A percentile compares a stretch with the other conserved stretches of the same genome.
phyloP scores from a whole-genome alignment of 2,113 vertebrate species.

The Bujurquina vittata region DNA sequence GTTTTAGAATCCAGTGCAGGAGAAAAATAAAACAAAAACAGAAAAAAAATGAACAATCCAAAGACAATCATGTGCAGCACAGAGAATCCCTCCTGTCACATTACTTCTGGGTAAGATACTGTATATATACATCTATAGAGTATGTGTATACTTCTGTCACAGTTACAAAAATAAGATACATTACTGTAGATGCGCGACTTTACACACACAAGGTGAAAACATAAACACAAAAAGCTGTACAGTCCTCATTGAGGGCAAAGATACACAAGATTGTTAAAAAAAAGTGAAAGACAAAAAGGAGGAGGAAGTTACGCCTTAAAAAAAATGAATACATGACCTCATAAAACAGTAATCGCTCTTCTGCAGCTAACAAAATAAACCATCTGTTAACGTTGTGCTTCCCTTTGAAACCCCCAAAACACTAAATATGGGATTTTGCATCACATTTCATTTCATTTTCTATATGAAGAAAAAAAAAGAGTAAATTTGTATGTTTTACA shows the following conservation, averaged over 20 bases:
- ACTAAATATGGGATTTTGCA: conserved; percentile 66
- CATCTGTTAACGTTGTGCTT: conserved; percentile 77
- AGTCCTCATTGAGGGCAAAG: conserved; percentile 98
- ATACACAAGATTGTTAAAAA: conserved; percentile 85
- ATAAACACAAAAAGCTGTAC: conserved; percentile 82
- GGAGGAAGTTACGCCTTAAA: conserved; percentile 64
- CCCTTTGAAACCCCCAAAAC: conserved; percentile 63
- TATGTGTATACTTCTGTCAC: conserved; percentile 82
- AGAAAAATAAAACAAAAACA: conserved; percentile 61
- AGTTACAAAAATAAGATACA: conserved; percentile 87
- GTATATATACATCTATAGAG: conserved; percentile 84
- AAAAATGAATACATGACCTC: conserved; percentile 70
- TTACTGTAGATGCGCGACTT: conserved; percentile 84
- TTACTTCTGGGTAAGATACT: conserved; percentile 84
- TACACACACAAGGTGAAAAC: conserved; percentile 83
- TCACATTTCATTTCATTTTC: conserved; percentile 34
- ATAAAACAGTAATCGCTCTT: conserved; percentile 69
- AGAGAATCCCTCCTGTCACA: conserved; percentile 75
- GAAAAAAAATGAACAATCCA: conserved; percentile 53
- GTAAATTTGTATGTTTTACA: not conserved
- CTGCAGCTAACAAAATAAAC: conserved; percentile 55
- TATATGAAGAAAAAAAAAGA: not conserved
- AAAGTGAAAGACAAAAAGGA: conserved; percentile 76
- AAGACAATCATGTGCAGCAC: conserved; percentile 76
- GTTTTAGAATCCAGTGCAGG: conserved; percentile 82